Evolutionary conservation across 2,113 vertebrate genomes (phyloP), one percentile per base, ranked within the genome.

Genomic region (Paracanthobrama guichenoti): DNA sequence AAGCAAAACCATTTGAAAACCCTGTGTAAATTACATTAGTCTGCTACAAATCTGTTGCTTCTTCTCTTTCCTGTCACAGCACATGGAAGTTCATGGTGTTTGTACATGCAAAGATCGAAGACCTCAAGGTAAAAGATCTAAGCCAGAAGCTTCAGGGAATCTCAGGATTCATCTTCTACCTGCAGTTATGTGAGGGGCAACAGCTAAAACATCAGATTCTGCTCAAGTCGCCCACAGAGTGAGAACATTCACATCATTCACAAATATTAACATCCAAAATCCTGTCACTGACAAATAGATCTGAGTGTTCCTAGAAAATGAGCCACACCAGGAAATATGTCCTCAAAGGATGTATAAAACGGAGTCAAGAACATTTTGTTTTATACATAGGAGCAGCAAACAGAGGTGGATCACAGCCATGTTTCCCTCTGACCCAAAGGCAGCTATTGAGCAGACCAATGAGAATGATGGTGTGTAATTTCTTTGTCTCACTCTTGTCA

Each of bases 381-480:
- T 77, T 76, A 44, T 84, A 16, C 55, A 10, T 84, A 97, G 96
- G 92, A 97, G 96, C 22, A 95, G 95, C 86, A 97, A 97, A 89
- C 96, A 95, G 90, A 92, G 96, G 7, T 97, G 96, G 96, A 97
- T 97, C 87, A 95, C 96, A 1, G 96, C 96, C 57, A 94, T 97
- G 95, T 93, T 95, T 69, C 95, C 95, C 2, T 93, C 95, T 6
- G 91, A 94, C 79, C 90, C 93, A 5, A 91, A 91, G 7, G 91
- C 93, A 35, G 94, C 95, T 86, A 92, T 92, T 0, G 95, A 94
- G 81, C 91, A 93, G 84, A 92, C 94, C 88, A 93, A 85, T 4
- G 95, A 97, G 88, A 94, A 93, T 6, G 94, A 94, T 82, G 96
- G 96, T 97, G 88, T 91, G 93, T 88, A 31, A n/a, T 80, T 72